Evolutionary conservation across 1,140 invertebrate genomes (phyloP).

Genomic region (Frieseomelitta varia): DNA sequence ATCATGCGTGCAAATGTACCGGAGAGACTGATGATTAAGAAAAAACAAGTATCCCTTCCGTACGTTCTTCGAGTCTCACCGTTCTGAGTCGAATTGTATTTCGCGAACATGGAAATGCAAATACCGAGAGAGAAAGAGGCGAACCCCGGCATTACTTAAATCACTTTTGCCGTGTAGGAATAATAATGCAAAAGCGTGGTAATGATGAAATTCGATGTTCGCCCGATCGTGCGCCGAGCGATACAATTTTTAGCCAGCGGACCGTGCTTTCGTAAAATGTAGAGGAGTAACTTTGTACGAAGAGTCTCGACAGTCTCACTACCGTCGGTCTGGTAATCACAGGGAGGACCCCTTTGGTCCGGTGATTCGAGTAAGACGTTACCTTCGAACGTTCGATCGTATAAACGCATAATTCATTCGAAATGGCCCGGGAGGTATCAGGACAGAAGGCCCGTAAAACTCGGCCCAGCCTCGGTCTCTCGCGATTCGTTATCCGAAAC

Average conservation of each 20-base stretch:
- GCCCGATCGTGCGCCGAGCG: not conserved
- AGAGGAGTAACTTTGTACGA: too few species aligned
- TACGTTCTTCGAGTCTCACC: not conserved
- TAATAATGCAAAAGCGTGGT: not conserved
- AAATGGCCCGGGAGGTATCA: slow-evolving; percentile 44
- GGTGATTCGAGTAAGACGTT: slow-evolving; percentile 53
- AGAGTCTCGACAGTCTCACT: slow-evolving; percentile 28
- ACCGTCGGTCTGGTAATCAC: slow-evolving; percentile 41
- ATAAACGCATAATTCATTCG: slow-evolving; percentile 60
- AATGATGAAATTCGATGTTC: not conserved
- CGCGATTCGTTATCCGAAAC: slow-evolving; percentile 39
- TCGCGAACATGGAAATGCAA: not conserved
- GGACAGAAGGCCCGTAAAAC: slow-evolving; percentile 29
- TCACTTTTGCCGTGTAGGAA: not conserved
- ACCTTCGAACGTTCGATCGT: slow-evolving; percentile 48
- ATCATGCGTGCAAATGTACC: not conserved
- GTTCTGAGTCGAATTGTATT: not conserved
- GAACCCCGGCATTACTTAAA: not conserved
- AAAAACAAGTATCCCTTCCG: not conserved
- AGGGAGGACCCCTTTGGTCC: slow-evolving; percentile 27
- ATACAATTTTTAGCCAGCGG: not conserved
- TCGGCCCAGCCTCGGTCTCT: slow-evolving; percentile 7
- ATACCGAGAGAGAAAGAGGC: not conserved
- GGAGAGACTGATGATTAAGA: not conserved
- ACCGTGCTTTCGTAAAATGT: slow-evolving; percentile 16